Conservation (phyloP, 2,113 vertebrate genomes). For the Rhizomys pruinosus region DNA sequence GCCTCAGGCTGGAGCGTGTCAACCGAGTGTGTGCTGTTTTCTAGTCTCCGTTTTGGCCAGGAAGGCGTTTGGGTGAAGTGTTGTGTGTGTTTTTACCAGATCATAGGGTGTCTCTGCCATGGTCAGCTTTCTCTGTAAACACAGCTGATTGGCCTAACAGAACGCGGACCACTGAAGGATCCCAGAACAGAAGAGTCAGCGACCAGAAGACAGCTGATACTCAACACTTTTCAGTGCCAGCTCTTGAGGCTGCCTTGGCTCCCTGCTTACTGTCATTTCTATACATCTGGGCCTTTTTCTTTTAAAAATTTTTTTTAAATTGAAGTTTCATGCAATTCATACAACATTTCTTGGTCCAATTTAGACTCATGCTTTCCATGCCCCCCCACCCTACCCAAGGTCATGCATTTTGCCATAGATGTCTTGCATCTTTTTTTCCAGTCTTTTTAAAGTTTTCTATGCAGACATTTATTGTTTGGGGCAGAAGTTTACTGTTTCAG, state of each 20-base stretch:
- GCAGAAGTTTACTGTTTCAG: too few relatives aligned
- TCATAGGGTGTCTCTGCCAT: accelerated
- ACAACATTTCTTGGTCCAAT: too few relatives aligned
- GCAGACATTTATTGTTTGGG: too few relatives aligned
- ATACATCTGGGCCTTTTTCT: not conserved
- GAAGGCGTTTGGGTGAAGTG: not conserved
- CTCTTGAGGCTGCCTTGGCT: accelerated
- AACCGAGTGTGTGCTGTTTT: not conserved
- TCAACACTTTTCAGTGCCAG: not conserved
- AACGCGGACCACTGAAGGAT: not conserved
- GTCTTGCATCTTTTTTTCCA: too few relatives aligned
- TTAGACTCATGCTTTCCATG: too few relatives aligned
- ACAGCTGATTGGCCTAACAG: conserved; percentile 42
- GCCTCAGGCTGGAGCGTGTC: not conserved
- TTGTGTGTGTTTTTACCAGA: not conserved
- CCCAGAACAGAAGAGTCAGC: not conserved
- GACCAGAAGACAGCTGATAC: not conserved
- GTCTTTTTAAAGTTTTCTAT: too few relatives aligned
- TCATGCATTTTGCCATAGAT: too few relatives aligned
- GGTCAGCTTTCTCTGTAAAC: not conserved
- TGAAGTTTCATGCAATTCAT: too few relatives aligned
- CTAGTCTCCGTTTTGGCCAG: not conserved
- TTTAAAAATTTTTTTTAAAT: too few relatives aligned
- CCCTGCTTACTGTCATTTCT: not conserved
- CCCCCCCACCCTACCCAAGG: too few relatives aligned